Conservation (phyloP, 2,797 vertebrate species). For the Hypotaenidia okinawae region DNA sequence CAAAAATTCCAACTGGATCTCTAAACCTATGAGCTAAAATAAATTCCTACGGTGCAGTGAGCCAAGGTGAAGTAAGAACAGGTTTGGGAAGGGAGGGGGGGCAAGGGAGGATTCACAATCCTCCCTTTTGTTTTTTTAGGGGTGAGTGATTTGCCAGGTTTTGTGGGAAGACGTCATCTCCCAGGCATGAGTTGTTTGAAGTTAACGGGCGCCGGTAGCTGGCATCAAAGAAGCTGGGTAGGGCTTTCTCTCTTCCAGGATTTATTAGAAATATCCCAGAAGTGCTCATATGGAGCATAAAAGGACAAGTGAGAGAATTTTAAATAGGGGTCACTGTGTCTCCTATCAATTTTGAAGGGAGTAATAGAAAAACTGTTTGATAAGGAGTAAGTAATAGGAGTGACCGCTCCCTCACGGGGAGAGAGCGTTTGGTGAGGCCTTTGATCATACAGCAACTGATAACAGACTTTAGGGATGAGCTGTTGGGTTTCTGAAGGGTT, state of each 20-base stretch:
- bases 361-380: background rate
- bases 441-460: background rate
- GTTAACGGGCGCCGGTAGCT: background rate
- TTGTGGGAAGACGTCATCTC: background rate
- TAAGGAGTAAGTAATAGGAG: conserved; percentile 3
- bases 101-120: background rate
- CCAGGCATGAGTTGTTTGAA: background rate
- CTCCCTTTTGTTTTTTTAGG: background rate
- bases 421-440: background rate
- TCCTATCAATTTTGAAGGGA: background rate
- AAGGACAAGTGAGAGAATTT: background rate
- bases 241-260: background rate
- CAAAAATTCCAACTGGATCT: background rate
- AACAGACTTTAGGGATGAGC: background rate
- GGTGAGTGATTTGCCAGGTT: background rate
- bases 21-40: background rate
- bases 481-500: background rate
- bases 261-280: background rate
- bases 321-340: background rate
- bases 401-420: accelerated
- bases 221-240: background rate
- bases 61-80: background rate
- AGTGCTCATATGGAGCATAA: background rate
- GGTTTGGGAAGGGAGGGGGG: background rate
- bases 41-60: background rate